phyloP scores from a whole-genome alignment of 2,888 invertebrate species.

The Agonopterix alstromeriana region DNA sequence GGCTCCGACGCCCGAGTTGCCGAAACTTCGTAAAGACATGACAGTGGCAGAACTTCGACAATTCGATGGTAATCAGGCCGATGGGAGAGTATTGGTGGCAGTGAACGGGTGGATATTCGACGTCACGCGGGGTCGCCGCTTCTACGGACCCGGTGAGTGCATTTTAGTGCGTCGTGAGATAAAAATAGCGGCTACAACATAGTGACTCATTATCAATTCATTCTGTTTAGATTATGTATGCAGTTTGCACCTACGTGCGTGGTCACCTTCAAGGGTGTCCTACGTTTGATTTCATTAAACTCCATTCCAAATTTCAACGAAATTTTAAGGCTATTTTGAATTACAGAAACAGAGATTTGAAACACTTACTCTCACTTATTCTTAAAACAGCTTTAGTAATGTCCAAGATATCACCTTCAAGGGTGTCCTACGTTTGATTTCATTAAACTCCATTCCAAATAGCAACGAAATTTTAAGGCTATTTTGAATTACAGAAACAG shows the following conservation, averaged over 20 bases:
- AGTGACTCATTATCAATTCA: conserved; percentile 38
- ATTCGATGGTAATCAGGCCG: conserved; percentile 90
- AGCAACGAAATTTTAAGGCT: too few relatives aligned
- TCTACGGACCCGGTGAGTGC: conserved; percentile 94
- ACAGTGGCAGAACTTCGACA: conserved; percentile 90
- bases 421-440: too few relatives aligned
- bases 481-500: too few relatives aligned
- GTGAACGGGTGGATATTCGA: conserved; percentile 98
- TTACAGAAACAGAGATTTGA: too few relatives aligned
- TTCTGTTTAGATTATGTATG: conserved; percentile 31
- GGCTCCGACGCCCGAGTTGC: conserved; percentile 65
- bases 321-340: too few relatives aligned
- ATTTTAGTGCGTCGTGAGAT: conserved; percentile 32
- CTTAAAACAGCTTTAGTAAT: too few relatives aligned
- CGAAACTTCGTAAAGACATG: conserved; percentile 93
- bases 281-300: not conserved
- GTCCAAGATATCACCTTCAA: too few relatives aligned
- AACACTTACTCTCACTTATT: too few relatives aligned
- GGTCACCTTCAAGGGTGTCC: conserved; percentile 1
- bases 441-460: too few relatives aligned
- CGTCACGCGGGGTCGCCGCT: conserved; percentile 91
- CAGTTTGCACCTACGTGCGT: conserved; percentile 12
- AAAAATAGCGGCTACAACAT: conserved; percentile 49
- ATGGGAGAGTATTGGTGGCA: conserved; percentile 93
- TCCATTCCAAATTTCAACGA: too few relatives aligned